phyloP scores from a whole-genome alignment of 1,140 invertebrate genomes.

The Cydia fagiglandana region DNA sequence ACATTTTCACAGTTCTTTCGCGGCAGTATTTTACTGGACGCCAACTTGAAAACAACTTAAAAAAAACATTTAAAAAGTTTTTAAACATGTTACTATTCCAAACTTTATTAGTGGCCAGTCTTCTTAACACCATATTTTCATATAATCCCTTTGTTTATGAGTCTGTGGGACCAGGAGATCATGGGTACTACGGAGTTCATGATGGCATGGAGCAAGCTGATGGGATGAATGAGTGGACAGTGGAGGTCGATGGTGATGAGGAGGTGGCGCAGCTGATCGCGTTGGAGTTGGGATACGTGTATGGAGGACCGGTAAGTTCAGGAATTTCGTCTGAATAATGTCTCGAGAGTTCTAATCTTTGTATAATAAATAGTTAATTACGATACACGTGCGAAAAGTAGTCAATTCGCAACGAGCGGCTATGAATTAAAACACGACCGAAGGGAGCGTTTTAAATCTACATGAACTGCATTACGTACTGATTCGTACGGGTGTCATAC shows the following conservation, averaged over 20 bases:
- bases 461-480: too few relatives aligned
- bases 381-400: too few relatives aligned
- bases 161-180: conserved; percentile 51
- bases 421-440: too few relatives aligned
- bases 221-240: conserved; percentile 81
- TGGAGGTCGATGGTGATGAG: conserved; percentile 78
- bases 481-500: too few relatives aligned
- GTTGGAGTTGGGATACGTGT: conserved; percentile 76
- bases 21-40: conserved; percentile 43
- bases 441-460: too few relatives aligned
- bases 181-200: conserved; percentile 56
- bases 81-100: conserved; percentile 1
- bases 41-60: conserved; percentile 14
- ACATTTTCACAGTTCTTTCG: conserved; percentile 42
- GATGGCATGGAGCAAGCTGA: conserved; percentile 60
- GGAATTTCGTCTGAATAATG: too few relatives aligned
- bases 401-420: too few relatives aligned
- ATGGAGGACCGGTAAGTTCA: conserved; percentile 76
- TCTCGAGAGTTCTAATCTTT: too few relatives aligned
- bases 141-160: conserved; percentile 31
- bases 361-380: too few relatives aligned
- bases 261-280: conserved; percentile 79
- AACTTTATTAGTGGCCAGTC: conserved; percentile 34
- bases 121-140: conserved; percentile 35
- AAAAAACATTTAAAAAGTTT: neutral